phyloP scores from a whole-genome alignment of 2,113 vertebrate genomes.

The Echinops telfairi region DNA sequence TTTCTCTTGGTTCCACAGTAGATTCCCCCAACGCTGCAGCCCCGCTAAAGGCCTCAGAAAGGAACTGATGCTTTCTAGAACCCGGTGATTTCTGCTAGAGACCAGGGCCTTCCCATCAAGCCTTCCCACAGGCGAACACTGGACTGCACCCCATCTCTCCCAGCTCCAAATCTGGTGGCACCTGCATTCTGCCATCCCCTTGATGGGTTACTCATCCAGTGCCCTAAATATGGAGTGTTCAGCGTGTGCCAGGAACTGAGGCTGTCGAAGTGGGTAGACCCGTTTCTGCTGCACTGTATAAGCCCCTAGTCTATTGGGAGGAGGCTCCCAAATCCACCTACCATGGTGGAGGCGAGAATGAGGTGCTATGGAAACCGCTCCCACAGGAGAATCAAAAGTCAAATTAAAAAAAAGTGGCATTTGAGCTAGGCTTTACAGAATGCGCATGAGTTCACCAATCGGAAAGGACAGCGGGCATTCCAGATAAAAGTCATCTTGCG shows the following conservation, averaged over 20 bases:
- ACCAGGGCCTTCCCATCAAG: background rate
- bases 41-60: constrained; percentile 21
- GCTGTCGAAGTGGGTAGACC: too few relatives aligned
- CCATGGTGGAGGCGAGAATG: background rate
- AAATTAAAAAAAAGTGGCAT: constrained; percentile 17
- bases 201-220: constrained; percentile 38
- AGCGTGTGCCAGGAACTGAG: too few relatives aligned
- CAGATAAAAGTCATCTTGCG: constrained; percentile 25
- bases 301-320: background rate
- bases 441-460: constrained; percentile 9
- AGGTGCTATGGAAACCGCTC: constrained; percentile 8
- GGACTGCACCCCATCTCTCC: constrained; percentile 23
- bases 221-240: background rate
- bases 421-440: constrained; percentile 61
- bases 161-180: background rate
- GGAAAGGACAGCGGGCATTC: constrained; percentile 8
- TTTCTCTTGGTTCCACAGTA: background rate
- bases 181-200: constrained; percentile 15
- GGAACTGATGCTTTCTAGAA: background rate
- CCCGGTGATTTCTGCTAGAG: background rate
- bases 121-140: background rate
- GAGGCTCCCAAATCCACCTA: background rate
- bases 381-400: background rate
- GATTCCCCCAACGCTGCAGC: background rate
- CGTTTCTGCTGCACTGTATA: background rate